Evolutionary conservation across 2,888 invertebrate species (phyloP).

Genomic region (Spisula subtruncata): DNA sequence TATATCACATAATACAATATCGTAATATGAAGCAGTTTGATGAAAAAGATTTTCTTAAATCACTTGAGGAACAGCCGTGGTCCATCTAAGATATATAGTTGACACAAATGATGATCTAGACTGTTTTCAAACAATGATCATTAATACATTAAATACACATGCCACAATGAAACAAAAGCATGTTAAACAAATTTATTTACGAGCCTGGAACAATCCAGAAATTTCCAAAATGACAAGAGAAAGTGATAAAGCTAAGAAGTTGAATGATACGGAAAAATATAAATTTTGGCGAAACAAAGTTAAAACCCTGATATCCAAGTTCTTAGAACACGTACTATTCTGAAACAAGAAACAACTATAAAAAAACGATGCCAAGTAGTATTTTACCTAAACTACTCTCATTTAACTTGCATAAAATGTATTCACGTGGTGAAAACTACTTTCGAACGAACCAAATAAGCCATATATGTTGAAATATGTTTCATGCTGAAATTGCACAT

Average conservation of each 20-base stretch:
- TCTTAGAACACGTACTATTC: background rate
- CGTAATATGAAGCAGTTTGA: no score
- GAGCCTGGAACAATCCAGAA: background rate
- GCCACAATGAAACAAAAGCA: background rate
- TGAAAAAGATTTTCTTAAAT: background rate
- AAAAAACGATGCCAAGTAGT: background rate
- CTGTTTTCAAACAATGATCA: background rate
- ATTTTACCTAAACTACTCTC: no score
- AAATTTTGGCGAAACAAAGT: background rate
- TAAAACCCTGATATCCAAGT: background rate
- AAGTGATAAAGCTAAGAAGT: no score
- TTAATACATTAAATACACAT: background rate
- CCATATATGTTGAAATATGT: no score
- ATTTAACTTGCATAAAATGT: no score
- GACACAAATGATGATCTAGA: no score
- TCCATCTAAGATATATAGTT: no score
- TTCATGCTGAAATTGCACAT: no score
- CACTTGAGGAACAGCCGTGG: no score
- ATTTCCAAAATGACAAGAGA: background rate
- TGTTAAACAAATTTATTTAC: background rate
- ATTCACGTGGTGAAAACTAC: no score
- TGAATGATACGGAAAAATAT: background rate
- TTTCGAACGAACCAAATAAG: no score
- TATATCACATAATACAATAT: no score
- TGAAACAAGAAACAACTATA: background rate